Evolutionary conservation across 2,888 invertebrate genomes (phyloP).

Genomic region (Torymus texanus): DNA sequence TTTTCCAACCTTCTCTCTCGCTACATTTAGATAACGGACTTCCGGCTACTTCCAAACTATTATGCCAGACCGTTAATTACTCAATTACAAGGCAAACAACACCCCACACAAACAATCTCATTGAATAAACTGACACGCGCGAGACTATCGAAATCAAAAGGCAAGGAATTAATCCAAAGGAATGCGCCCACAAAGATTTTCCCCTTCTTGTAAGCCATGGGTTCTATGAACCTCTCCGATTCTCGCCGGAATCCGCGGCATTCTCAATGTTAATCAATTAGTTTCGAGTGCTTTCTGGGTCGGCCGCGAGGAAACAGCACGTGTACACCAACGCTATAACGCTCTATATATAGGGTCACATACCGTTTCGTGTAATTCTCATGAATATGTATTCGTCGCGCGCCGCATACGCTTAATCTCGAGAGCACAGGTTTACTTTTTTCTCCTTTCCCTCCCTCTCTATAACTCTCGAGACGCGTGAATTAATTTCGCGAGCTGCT

Average conservation of each 20-base stretch:
- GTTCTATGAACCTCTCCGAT: background rate
- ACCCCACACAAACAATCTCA: too few relatives aligned
- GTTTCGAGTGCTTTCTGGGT: conserved; percentile 43
- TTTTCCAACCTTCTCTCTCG: too few relatives aligned
- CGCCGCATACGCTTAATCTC: conserved; percentile 8
- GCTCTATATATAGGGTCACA: conserved; percentile 19
- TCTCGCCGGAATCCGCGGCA: background rate
- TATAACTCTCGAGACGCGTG: background rate
- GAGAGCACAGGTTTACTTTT: background rate
- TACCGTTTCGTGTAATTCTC: conserved; percentile 40
- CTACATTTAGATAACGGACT: too few relatives aligned
- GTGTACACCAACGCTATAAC: conserved; percentile 1
- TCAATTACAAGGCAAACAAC: too few relatives aligned
- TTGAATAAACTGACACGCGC: too few relatives aligned
- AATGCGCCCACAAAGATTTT: too few relatives aligned
- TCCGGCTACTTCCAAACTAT: too few relatives aligned
- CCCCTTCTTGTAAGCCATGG: background rate
- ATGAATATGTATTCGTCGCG: conserved; percentile 54
- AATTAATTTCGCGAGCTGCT: conserved; percentile 9
- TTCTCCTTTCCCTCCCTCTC: background rate
- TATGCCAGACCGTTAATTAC: too few relatives aligned
- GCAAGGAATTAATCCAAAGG: too few relatives aligned
- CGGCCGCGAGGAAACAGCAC: conserved; percentile 25
- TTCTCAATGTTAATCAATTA: conserved; percentile 51
- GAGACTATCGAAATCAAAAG: too few relatives aligned